A percentile compares a stretch with the other conserved stretches of the same genome.
phyloP scores from a whole-genome alignment of 2,797 vertebrate genomes.

The Urosaurus nigricauda region DNA sequence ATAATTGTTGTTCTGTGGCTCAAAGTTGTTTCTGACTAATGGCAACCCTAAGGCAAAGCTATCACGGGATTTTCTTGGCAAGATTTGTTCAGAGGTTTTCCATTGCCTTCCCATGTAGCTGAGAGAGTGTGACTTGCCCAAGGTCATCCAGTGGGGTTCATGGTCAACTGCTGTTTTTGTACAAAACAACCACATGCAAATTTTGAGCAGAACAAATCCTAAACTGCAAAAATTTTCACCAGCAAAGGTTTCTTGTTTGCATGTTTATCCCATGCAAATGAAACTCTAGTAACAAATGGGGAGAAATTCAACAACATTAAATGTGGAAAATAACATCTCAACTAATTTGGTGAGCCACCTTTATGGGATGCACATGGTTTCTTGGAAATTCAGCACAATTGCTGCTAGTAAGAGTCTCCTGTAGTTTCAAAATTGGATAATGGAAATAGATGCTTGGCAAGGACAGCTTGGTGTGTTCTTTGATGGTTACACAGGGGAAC shows the following conservation, averaged over 20 bases:
- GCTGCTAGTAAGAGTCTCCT: neutral
- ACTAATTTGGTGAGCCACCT: neutral
- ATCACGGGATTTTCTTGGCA: no score
- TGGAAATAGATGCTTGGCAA: constrained; percentile 10
- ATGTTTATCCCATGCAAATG: neutral
- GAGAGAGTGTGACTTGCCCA: no score
- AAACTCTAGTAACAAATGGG: neutral
- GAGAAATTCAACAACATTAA: neutral
- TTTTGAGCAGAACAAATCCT: no score
- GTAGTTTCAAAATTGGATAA: neutral
- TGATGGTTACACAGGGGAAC: neutral
- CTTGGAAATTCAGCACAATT: neutral
- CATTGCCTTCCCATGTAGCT: no score
- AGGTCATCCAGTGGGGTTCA: no score
- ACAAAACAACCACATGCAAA: no score
- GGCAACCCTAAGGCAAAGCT: no score
- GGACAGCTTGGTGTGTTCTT: constrained; percentile 19
- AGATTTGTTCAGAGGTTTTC: no score
- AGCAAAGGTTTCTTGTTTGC: neutral
- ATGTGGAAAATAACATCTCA: neutral
- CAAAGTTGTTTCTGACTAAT: no score
- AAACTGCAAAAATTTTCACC: no score
- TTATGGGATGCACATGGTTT: neutral
- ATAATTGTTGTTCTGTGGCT: no score
- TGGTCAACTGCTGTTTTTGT: no score